Conservation (phyloP, 2,797 vertebrate genomes). For the Chrosomus eos region DNA sequence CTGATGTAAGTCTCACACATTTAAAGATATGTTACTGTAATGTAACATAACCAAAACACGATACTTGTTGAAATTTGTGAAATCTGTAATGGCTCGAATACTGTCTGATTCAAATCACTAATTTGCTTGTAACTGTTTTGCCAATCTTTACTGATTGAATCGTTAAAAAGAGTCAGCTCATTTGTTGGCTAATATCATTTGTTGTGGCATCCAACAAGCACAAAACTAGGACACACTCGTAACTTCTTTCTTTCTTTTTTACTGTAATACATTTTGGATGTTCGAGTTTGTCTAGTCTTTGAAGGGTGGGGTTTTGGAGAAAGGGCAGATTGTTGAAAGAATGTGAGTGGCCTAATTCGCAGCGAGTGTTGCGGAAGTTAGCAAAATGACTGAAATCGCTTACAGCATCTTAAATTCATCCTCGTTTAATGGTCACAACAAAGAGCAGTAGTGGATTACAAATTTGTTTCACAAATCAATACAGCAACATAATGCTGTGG, state of each 20-base stretch:
- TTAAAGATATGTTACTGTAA: background rate
- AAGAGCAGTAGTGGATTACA: constrained; percentile 28
- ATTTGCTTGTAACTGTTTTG: background rate
- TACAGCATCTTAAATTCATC: constrained; percentile 43
- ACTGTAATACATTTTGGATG: background rate
- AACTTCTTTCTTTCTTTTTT: too few relatives aligned
- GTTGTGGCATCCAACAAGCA: background rate
- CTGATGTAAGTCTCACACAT: background rate
- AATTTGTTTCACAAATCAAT: constrained; percentile 21
- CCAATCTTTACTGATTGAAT: background rate
- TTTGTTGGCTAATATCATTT: background rate
- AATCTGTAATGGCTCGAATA: background rate
- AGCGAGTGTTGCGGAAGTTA: background rate
- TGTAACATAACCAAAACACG: background rate
- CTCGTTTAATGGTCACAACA: constrained; percentile 32
- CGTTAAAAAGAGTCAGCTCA: background rate
- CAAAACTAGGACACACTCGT: background rate
- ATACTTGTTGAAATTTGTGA: background rate
- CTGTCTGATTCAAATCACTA: background rate
- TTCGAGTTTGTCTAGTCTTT: background rate
- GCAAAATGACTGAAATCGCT: background rate
- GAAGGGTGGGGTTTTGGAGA: background rate
- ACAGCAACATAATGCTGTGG: background rate
- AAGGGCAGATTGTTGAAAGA: background rate
- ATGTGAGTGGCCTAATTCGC: background rate